Conservation (phyloP, 2,113 vertebrate species). For the Nibea coibor region DNA sequence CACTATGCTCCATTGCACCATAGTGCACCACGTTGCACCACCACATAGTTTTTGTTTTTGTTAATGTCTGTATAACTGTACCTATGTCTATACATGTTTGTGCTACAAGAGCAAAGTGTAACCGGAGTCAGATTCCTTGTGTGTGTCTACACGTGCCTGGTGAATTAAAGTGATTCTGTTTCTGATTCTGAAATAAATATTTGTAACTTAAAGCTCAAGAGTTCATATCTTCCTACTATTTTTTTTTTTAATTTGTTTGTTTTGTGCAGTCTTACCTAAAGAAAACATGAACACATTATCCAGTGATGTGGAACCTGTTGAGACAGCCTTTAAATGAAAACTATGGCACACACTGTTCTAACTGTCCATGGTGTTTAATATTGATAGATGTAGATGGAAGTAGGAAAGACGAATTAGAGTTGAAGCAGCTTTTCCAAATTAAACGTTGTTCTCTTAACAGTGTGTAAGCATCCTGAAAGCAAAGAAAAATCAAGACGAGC, state of each 20-base stretch:
- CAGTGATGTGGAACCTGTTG: conserved; percentile 3
- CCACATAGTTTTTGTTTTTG: too few species aligned
- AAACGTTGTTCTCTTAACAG: not conserved
- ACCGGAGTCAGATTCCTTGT: too few species aligned
- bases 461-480: not conserved
- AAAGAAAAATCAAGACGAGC: too few species aligned
- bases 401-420: not conserved
- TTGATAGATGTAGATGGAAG: not conserved
- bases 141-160: too few species aligned
- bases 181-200: too few species aligned
- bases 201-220: conserved; percentile 1
- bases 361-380: not conserved
- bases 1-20: too few species aligned
- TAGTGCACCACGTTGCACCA: too few species aligned
- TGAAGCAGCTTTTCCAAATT: not conserved
- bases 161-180: too few species aligned
- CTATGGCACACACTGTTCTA: not conserved
- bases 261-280: not conserved
- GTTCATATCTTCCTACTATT: not conserved
- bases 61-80: too few species aligned
- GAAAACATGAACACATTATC: conserved; percentile 1
- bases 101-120: too few species aligned
- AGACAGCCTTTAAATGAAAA: not conserved
- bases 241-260: not conserved
- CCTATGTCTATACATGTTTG: too few species aligned